Base-by-base conservation (phyloP, 2,888 invertebrate species). In the Metellina segmentata region DNA sequence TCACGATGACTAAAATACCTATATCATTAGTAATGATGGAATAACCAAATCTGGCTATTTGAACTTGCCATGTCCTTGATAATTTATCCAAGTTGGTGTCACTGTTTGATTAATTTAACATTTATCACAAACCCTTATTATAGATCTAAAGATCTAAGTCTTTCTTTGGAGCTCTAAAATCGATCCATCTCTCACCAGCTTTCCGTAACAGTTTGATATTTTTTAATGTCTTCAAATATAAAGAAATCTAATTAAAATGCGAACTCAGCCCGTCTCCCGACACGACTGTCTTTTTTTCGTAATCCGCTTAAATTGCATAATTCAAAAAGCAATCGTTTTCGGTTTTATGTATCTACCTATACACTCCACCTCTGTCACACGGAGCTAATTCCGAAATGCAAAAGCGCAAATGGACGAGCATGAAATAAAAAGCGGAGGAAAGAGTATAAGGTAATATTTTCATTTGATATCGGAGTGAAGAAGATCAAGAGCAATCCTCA, bases 361-460 rank as follows among this genome's bases (percentile, higher is more conserved):
- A 52, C n/a, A 72, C 49, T 13, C 72, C 71, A 19, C 19, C 71
- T 70, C 81, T 81, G n/a, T 69, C 81, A 48, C 70, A 49, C 34
- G 70, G 72, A 78, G n/a, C 85, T 86, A 86, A 86, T 81, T 88
- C 69, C 9, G 19, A 81, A 86, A 87, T 79, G 71, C 79, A 72
- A 72, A 79, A 86, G 53, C 71, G 72, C 71, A 81, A 81, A 81
- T 79, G 53, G 52, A 53, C 16, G n/a, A 77, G 53, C 11, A 34
- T 1, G 20, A 79, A 53, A 11, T 20, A 79, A 79, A 77, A 49
- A 11, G 49, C 5, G 49, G 49, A 2, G 19, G 19, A 13, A 13
- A 75, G 49, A 78, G 61, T 52, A 85, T 70, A 78, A 77, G 19
- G 75, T 81, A 81, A 88, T 88, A 88, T 88, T 88, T 81, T 88